phyloP scores from a whole-genome alignment of 2,113 vertebrate genomes.

The Trichomycterus rosablanca region DNA sequence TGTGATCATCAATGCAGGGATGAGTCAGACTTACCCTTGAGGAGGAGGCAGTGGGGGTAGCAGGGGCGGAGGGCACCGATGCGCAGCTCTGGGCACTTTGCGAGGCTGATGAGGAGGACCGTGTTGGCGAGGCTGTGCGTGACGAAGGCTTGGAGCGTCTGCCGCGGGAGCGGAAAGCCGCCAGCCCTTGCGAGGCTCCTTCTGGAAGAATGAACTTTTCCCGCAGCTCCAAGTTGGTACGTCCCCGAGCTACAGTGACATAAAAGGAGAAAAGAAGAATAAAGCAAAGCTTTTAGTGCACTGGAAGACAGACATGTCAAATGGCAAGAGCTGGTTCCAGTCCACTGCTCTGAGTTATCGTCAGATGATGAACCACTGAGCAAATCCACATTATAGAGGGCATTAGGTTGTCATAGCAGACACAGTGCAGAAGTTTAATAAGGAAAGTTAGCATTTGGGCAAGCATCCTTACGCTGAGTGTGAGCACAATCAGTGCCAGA shows the following conservation, averaged over 20 bases:
- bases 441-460: constrained; percentile 8
- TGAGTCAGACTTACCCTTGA: constrained; percentile 75
- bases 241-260: constrained; percentile 78
- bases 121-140: constrained; percentile 87
- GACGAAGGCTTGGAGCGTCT: constrained; percentile 93
- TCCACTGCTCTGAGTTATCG: constrained; percentile 41
- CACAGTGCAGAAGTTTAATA: constrained; percentile 33
- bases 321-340: constrained; percentile 53
- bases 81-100: constrained; percentile 92
- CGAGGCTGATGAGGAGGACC: constrained; percentile 93
- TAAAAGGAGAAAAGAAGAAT: constrained; percentile 1
- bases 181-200: constrained; percentile 87
- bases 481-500: constrained; percentile 28
- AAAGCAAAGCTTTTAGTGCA: background rate
- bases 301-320: constrained; percentile 23
- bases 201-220: constrained; percentile 98
- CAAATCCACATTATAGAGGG: constrained; percentile 30
- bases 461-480: constrained; percentile 19
- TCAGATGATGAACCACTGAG: constrained; percentile 27
- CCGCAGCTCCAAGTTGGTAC: constrained; percentile 94
- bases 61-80: constrained; percentile 88
- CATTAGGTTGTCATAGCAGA: constrained; percentile 21
- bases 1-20: background rate
- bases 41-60: constrained; percentile 85
- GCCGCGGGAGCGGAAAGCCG: constrained; percentile 88